phyloP scores from a whole-genome alignment of 2,888 invertebrate species.

The Parelbella ahira region DNA sequence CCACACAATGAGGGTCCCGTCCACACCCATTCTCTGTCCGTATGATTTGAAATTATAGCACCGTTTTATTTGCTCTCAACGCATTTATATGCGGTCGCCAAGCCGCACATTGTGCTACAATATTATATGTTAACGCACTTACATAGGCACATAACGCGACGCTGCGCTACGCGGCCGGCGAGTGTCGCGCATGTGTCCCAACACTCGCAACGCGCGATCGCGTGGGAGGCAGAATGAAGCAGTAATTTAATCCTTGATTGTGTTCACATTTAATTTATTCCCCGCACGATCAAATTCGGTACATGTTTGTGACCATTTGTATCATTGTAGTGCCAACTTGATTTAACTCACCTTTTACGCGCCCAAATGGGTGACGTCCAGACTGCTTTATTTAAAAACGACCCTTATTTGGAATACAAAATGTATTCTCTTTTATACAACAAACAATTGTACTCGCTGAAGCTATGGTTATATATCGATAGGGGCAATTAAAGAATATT shows the following conservation, averaged over 20 bases:
- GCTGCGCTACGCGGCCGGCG: constrained; percentile 32
- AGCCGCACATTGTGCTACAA: constrained; percentile 72
- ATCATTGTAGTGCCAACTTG: constrained; percentile 54
- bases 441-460: not conserved
- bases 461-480: not conserved
- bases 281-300: constrained; percentile 75
- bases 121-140: constrained; percentile 72
- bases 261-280: constrained; percentile 77
- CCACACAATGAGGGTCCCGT: constrained; percentile 80
- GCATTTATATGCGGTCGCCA: constrained; percentile 77
- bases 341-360: constrained; percentile 50
- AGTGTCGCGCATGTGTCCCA: constrained; percentile 64
- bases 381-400: constrained; percentile 37
- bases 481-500: constrained; percentile 4
- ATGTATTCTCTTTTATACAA: constrained; percentile 4
- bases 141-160: constrained; percentile 48
- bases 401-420: constrained; percentile 26
- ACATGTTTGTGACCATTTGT: constrained; percentile 69
- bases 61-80: constrained; percentile 79
- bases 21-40: constrained; percentile 81
- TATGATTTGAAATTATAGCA: constrained; percentile 82
- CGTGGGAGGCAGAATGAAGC: constrained; percentile 75
- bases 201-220: constrained; percentile 36
- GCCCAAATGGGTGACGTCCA: constrained; percentile 37
- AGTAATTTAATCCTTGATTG: constrained; percentile 79